Percentiles rank a stretch among this genome's conserved stretches.
phyloP scores from a whole-genome alignment of 2,797 vertebrate genomes.

The Adelosebastes latens region DNA sequence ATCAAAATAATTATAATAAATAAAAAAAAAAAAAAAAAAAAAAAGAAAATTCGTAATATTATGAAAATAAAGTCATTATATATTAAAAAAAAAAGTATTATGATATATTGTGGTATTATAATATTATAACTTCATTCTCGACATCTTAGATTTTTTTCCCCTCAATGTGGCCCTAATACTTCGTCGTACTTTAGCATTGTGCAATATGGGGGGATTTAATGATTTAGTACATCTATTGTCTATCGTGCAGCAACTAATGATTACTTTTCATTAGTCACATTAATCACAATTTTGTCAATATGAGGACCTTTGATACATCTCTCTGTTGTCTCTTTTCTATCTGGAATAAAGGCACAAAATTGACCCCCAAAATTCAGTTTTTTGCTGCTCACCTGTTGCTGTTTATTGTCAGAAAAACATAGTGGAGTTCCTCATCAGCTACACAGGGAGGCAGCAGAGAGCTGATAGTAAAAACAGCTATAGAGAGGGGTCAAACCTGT shows the following conservation, averaged over 20 bases:
- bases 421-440: background rate
- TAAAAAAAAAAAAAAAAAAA: no score
- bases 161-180: no score
- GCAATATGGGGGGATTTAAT: background rate
- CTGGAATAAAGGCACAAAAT: background rate
- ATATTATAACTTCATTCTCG: no score
- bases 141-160: no score
- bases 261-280: background rate
- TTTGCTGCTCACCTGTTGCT: background rate
- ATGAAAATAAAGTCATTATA: no score
- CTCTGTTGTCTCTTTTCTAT: background rate
- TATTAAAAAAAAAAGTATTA: no score
- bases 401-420: background rate
- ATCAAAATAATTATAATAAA: no score
- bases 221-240: background rate
- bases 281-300: background rate
- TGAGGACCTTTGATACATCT: background rate
- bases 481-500: slow-evolving; percentile 10
- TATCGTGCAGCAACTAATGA: background rate
- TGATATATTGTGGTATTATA: no score
- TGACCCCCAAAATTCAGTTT: background rate
- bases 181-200: background rate
- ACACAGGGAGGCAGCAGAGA: slow-evolving; percentile 60
- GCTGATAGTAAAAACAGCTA: background rate
- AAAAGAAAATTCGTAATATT: no score